These are phyloP conservation scores for Panthera uncia DNA, from an alignment of 2,113 vertebrate genomes.

Conservation along the genomic window DNA sequence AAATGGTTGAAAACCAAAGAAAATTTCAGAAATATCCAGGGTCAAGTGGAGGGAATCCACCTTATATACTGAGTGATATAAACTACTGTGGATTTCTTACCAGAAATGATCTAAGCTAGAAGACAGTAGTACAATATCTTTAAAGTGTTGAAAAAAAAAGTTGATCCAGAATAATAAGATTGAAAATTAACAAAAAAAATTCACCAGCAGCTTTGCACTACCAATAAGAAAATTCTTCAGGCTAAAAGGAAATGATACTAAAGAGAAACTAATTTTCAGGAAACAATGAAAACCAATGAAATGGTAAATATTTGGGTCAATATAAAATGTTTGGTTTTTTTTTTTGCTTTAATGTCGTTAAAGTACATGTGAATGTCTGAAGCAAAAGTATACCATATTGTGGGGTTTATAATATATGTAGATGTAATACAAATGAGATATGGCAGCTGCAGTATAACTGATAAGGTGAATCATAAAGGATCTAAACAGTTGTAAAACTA, in stretches of 20 bases:
- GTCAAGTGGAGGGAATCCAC: not conserved
- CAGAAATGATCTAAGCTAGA: not conserved
- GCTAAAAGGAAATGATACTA: not conserved
- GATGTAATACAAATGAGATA: not conserved
- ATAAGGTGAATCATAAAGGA: not conserved
- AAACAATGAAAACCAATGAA: not conserved
- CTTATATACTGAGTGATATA: not conserved
- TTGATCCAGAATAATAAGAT: not conserved
- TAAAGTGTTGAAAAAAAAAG: not conserved
- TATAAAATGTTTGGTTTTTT: not conserved
- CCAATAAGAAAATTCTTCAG: not conserved
- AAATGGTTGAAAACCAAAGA: not conserved
- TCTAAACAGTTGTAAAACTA: not conserved
- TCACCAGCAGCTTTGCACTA: not conserved
- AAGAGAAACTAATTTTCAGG: not conserved
- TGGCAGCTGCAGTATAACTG: not conserved
- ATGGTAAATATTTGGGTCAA: not conserved
- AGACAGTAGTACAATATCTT: not conserved
- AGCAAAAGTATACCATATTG: not conserved
- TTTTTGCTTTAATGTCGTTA: not conserved
- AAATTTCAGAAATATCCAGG: not conserved
- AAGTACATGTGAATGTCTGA: not conserved
- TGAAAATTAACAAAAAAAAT: not conserved
- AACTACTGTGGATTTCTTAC: not conserved
- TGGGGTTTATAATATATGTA: not conserved